Conservation (phyloP, 2,888 invertebrate species). For the Lymantria dispar region DNA sequence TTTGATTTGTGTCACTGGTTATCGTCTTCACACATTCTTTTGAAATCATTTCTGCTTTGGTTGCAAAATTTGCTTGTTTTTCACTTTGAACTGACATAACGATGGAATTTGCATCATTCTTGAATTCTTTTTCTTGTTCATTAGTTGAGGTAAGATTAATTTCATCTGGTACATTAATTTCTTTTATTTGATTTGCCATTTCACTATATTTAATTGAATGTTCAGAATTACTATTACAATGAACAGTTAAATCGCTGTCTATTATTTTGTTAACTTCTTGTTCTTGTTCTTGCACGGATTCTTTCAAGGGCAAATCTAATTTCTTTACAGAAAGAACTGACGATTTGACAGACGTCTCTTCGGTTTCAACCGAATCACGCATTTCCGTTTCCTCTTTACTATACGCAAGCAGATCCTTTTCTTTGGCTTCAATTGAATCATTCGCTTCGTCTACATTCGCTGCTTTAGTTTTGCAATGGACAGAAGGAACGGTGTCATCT, state of each 20-base stretch:
- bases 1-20: background rate
- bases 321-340: background rate
- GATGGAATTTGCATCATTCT: background rate
- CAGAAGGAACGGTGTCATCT: background rate
- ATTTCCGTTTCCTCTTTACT: background rate
- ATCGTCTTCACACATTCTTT: background rate
- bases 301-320: background rate
- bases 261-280: background rate
- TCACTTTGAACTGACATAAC: background rate
- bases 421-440: background rate
- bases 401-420: background rate
- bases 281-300: background rate
- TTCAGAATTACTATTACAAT: background rate
- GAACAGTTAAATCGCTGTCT: background rate
- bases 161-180: background rate
- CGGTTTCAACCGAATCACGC: background rate
- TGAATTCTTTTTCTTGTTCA: background rate
- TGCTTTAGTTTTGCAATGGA: background rate
- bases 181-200: slow-evolving; percentile 1
- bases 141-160: background rate
- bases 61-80: background rate
- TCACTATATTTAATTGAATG: background rate
- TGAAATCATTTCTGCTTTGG: background rate
- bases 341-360: background rate
- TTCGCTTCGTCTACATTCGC: background rate